These are phyloP conservation scores for Sapajus apella DNA, from an alignment of 2,113 vertebrate species.

Conservation along the genomic window DNA sequence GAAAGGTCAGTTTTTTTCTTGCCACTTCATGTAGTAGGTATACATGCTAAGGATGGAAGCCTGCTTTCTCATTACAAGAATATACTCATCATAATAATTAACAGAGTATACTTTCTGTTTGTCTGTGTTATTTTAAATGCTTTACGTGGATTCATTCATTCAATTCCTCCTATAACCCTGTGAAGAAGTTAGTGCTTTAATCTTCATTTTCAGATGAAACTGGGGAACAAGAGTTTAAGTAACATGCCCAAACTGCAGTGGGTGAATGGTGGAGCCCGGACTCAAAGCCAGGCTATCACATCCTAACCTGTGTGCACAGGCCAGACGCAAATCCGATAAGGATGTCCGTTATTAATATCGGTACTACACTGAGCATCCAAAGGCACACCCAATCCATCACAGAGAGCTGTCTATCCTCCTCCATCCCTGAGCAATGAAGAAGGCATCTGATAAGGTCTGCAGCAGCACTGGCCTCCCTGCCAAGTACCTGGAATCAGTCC, in stretches of 20 bases:
- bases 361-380: background rate
- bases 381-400: background rate
- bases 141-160: background rate
- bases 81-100: background rate
- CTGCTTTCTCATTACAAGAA: background rate
- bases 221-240: background rate
- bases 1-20: background rate
- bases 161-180: background rate
- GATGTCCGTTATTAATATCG: background rate
- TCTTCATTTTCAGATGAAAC: background rate
- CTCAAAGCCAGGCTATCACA: background rate
- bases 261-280: background rate
- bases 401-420: background rate
- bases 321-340: background rate
- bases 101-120: background rate
- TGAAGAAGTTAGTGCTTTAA: background rate
- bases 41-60: background rate
- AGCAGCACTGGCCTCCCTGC: background rate
- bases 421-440: background rate
- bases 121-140: slow-evolving; percentile 16
- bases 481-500: background rate
- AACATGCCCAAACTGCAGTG: background rate
- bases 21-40: background rate
- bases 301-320: background rate
- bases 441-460: slow-evolving; percentile 25